Percentiles rank a stretch among this genome's conserved stretches.
phyloP scores from a whole-genome alignment of 2,113 vertebrate genomes.

The Neolamprologus cancellatus region DNA sequence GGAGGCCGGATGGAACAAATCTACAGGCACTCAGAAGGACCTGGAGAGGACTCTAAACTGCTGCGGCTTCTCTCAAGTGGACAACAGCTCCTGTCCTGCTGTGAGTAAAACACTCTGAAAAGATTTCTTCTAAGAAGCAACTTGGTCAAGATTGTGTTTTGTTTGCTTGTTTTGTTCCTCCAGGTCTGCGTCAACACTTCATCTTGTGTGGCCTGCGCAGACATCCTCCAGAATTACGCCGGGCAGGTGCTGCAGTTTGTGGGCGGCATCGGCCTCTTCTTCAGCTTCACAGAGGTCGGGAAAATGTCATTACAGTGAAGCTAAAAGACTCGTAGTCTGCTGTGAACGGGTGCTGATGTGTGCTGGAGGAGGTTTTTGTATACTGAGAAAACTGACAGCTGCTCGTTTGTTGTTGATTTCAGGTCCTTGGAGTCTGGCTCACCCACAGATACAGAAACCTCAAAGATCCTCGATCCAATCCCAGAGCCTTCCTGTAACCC shows the following conservation, averaged over 20 bases:
- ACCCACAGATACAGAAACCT: conserved; percentile 91
- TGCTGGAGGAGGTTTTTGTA: background rate
- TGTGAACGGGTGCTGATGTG: background rate
- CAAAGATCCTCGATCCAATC: conserved; percentile 90
- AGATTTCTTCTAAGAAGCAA: background rate
- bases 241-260: conserved; percentile 85
- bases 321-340: background rate
- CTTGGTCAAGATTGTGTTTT: fast-evolving
- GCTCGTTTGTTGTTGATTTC: conserved; percentile 16
- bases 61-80: conserved; percentile 80
- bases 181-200: conserved; percentile 57
- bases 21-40: conserved; percentile 77
- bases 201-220: conserved; percentile 71
- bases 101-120: conserved; percentile 61
- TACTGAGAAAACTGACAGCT: background rate
- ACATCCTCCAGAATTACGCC: conserved; percentile 79
- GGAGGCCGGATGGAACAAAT: conserved; percentile 92
- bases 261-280: conserved; percentile 92
- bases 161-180: conserved; percentile 44
- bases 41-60: conserved; percentile 90
- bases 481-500: conserved; percentile 87
- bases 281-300: conserved; percentile 94
- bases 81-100: conserved; percentile 77
- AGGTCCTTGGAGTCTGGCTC: conserved; percentile 96
- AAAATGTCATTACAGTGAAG: too few species aligned